Evolutionary conservation across 2,797 vertebrate species (phyloP), one percentile per base, ranked within the genome.

Genomic region (Microtus obscurus): DNA sequence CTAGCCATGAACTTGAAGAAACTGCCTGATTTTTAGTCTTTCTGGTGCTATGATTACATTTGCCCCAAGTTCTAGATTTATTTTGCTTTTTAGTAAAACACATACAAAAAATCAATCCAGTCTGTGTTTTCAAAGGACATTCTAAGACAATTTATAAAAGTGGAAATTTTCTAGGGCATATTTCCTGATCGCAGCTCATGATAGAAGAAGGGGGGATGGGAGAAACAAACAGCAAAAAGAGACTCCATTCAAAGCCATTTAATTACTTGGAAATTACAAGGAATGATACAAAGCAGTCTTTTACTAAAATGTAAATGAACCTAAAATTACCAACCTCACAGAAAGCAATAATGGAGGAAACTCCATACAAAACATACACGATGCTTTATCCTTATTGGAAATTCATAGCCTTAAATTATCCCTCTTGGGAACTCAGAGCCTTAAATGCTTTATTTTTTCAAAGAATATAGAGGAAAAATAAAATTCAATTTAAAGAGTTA

Each of bases 261-360:
- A 91, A 51, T 79, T 87, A 80, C 59, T 77, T 93, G 31, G 40
- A 93, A 93, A 88, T 92, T 88, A 89, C 65, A 83, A 45, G 34
- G 67, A 71, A 34, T 25, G 67, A 77, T 48, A 81, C 71, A 78
- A 90, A 89, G 90, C 78, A 89, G 65, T 17, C 9, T 45, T 93
- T 69, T 29, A 90, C 74, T 61, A 93, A 91, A 88, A 80, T 90
- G 13, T 73, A 88, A 94, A 90, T 48, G 94, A 90, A 95, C 56
- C 67, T 76, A 69, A 90, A 95, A 69, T 67, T 69, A 83, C n/a
- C 73, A 93, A 59, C 48, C 40, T 74, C 10, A 37, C 80, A 85
- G 9, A 76, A 95, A 91, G 29, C 71, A 78, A 77, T 16, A 19
- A 71, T 37, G 37, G n/a, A n/a, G 63, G 87, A 92, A 89, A 65